These are phyloP conservation scores for Eolophus roseicapilla DNA, from an alignment of 2,113 vertebrate species.

Conservation along the genomic window DNA sequence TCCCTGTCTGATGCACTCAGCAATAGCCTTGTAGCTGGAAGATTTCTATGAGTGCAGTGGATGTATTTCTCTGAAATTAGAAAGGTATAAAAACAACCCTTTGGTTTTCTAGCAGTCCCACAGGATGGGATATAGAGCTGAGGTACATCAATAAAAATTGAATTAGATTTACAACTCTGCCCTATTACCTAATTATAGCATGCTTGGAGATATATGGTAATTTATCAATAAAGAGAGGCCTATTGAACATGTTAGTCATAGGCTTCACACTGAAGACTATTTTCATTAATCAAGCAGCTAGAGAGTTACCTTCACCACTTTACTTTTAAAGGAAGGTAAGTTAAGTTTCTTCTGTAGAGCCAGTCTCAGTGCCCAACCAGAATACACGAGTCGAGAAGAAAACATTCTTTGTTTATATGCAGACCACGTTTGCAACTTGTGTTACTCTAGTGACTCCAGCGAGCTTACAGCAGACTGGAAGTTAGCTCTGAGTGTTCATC, in stretches of 20 bases:
- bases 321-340: not conserved
- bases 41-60: not conserved
- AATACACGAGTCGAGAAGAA: not conserved
- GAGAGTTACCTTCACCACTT: not conserved
- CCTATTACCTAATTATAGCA: slow-evolving; percentile 55
- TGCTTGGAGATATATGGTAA: slow-evolving; percentile 51
- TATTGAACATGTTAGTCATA: slow-evolving; percentile 48
- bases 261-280: not conserved
- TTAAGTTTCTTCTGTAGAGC: not conserved
- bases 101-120: not conserved
- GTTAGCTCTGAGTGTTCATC: not conserved
- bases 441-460: not conserved
- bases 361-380: not conserved
- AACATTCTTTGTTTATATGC: not conserved
- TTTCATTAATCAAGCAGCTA: slow-evolving; percentile 47
- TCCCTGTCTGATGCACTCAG: not conserved
- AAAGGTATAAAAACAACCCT: not conserved
- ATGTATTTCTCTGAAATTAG: not conserved
- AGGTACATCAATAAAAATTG: slow-evolving; percentile 59
- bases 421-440: not conserved
- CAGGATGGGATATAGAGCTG: slow-evolving; percentile 17
- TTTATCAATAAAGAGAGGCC: slow-evolving; percentile 53
- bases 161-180: slow-evolving; percentile 53
- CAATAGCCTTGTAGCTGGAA: not conserved
- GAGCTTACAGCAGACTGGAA: not conserved